Percentiles rank a stretch among this genome's conserved stretches.
Evolutionary conservation across 2,888 invertebrate genomes (phyloP).

Genomic region (Hypena proboscidalis): DNA sequence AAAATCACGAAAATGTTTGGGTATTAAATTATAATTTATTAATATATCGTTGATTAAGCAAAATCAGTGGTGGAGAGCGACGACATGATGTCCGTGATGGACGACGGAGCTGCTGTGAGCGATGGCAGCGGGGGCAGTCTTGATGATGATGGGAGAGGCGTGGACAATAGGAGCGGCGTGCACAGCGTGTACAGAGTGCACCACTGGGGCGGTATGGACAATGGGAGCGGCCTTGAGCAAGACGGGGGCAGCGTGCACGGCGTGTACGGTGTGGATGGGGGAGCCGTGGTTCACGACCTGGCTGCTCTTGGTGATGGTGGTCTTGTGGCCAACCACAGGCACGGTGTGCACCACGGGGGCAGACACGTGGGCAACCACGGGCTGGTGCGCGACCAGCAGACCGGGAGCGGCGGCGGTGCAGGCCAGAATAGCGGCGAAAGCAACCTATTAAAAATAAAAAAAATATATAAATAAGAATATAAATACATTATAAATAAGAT

Average conservation of each 20-base stretch:
- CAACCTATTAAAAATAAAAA: constrained; percentile 62
- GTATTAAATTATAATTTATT: too few species aligned
- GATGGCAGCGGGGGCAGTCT: constrained; percentile 69
- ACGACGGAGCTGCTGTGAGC: constrained; percentile 74
- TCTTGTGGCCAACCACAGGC: constrained; percentile 69
- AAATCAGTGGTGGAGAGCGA: constrained; percentile 68
- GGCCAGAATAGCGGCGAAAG: constrained; percentile 79
- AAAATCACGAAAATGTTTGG: too few species aligned
- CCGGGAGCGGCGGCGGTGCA: constrained; percentile 79
- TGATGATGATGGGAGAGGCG: constrained; percentile 63
- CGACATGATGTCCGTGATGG: constrained; percentile 66
- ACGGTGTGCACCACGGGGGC: constrained; percentile 67
- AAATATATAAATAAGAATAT: neutral
- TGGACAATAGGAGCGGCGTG: constrained; percentile 56
- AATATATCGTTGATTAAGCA: too few species aligned
- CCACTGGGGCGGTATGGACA: constrained; percentile 48
- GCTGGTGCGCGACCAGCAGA: constrained; percentile 64
- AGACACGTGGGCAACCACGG: constrained; percentile 66
- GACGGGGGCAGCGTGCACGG: constrained; percentile 56
- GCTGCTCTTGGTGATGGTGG: constrained; percentile 79
- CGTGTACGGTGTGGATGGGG: constrained; percentile 57
- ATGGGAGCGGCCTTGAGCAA: constrained; percentile 58
- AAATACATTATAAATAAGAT: constrained; percentile 4
- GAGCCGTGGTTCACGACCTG: constrained; percentile 76
- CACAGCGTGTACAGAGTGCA: constrained; percentile 55